Evolutionary conservation across 2,113 vertebrate genomes (phyloP).

Genomic region (Myanophis thanlyinensis): DNA sequence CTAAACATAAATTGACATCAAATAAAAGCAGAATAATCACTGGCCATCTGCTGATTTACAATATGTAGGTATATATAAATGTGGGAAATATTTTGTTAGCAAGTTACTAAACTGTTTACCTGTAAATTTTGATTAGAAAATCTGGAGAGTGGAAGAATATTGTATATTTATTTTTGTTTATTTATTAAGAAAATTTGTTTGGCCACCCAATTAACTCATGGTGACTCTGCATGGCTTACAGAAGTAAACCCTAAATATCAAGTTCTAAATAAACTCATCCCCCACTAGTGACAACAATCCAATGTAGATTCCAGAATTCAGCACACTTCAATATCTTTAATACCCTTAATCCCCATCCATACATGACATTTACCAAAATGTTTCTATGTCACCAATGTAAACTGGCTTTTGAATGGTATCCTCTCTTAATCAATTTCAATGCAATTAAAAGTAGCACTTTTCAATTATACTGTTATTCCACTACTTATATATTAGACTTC

Average conservation of each 20-base stretch:
- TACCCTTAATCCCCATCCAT: not conserved
- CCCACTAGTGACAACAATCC: not conserved
- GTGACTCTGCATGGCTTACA: not conserved
- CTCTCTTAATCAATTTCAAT: not conserved
- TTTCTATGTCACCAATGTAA: not conserved
- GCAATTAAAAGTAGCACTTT: not conserved
- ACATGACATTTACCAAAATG: not conserved
- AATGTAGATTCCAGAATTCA: not conserved
- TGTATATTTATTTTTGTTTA: not conserved
- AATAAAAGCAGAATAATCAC: not conserved
- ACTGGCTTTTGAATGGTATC: not conserved
- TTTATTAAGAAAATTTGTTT: not conserved
- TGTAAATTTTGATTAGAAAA: not conserved
- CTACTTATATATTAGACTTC: not conserved
- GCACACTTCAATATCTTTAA: not conserved
- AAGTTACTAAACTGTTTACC: not conserved
- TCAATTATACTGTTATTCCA: not conserved
- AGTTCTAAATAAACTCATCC: not conserved
- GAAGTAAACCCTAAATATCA: not conserved
- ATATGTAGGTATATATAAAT: not conserved
- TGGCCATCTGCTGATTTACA: not conserved
- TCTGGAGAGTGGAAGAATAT: not conserved
- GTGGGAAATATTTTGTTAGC: not conserved
- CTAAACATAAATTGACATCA: not conserved
- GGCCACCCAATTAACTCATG: not conserved